phyloP scores from a whole-genome alignment of 2,888 invertebrate genomes.

The Phymatocera aterrima region DNA sequence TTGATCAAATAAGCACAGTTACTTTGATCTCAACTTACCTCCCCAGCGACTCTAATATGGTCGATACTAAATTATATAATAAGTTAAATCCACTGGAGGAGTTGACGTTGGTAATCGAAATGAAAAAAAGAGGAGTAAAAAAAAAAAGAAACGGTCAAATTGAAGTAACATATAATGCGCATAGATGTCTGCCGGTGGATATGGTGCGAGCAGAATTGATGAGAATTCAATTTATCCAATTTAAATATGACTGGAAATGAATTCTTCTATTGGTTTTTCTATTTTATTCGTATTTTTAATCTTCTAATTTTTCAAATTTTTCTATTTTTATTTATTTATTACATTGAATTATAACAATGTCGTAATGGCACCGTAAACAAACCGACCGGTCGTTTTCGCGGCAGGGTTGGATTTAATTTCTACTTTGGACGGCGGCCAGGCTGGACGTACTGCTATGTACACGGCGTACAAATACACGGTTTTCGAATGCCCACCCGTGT shows the following conservation, averaged over 20 bases:
- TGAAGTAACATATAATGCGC: background rate
- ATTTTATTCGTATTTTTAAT: too few relatives aligned
- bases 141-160: background rate
- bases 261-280: too few relatives aligned
- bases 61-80: background rate
- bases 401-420: slow-evolving; percentile 64
- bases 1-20: background rate
- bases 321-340: too few relatives aligned
- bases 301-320: too few relatives aligned
- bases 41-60: background rate
- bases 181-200: too few relatives aligned
- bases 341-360: slow-evolving; percentile 2
- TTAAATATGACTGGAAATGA: background rate
- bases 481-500: slow-evolving; percentile 24
- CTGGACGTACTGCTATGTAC: slow-evolving; percentile 27
- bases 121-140: background rate
- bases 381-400: slow-evolving; percentile 13
- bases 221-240: slow-evolving; percentile 7
- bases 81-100: background rate
- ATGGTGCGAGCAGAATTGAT: background rate
- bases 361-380: slow-evolving; percentile 6
- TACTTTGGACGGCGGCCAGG: slow-evolving; percentile 61
- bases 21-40: background rate
- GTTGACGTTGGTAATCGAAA: background rate
- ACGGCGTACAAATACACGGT: slow-evolving; percentile 34